Conservation (phyloP, 2,888 invertebrate genomes). For the Heliconius aoede region DNA sequence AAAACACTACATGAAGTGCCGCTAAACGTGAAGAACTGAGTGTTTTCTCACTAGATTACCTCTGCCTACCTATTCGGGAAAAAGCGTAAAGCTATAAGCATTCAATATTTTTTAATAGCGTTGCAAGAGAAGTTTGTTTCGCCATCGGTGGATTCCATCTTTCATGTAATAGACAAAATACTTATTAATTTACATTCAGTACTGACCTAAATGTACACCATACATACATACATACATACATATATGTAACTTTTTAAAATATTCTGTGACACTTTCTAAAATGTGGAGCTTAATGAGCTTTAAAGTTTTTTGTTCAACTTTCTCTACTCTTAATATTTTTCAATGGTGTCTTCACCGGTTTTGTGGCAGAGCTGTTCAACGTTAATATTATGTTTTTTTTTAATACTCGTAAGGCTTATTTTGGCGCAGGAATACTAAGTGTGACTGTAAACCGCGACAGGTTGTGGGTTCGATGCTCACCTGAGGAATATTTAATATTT, state of each 20-base stretch:
- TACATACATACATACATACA: too few species aligned
- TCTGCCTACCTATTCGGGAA: not conserved
- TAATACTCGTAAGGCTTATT: too few species aligned
- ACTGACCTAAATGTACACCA: not conserved
- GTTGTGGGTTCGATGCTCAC: too few species aligned
- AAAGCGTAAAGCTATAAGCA: not conserved
- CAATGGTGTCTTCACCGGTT: constrained; percentile 25
- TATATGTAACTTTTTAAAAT: not conserved
- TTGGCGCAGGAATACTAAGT: too few species aligned
- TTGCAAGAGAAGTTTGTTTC: too few species aligned
- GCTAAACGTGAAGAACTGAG: not conserved
- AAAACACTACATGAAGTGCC: too few species aligned
- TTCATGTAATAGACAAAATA: too few species aligned
- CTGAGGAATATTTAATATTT: too few species aligned
- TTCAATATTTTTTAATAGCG: too few species aligned
- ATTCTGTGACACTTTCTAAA: not conserved
- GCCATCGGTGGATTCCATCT: too few species aligned
- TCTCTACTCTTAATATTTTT: constrained; percentile 20
- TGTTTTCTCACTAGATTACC: not conserved
- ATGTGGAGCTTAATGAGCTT: not conserved
- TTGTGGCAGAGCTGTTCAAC: not conserved
- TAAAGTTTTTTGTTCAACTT: constrained; percentile 10
- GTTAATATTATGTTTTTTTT: too few species aligned
- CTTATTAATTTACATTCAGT: not conserved
- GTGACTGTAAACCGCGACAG: too few species aligned